phyloP scores from a whole-genome alignment of 2,797 vertebrate genomes.

The Nothura maculosa region DNA sequence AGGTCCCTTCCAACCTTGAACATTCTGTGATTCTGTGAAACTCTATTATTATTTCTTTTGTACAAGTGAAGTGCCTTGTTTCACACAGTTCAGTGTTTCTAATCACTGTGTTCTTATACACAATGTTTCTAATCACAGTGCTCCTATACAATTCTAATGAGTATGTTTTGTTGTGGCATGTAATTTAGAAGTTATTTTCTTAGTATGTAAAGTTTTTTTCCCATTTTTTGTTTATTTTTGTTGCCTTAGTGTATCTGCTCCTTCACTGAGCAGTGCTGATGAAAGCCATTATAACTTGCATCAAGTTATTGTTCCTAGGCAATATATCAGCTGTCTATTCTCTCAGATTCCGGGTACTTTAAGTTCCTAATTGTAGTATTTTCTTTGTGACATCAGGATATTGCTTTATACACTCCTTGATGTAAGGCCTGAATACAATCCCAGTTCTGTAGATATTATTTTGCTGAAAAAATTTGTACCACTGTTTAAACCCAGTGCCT shows the following conservation, averaged over 20 bases:
- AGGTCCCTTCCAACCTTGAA: no score
- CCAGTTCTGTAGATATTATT: not conserved
- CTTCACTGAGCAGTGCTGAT: not conserved
- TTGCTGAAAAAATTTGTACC: not conserved
- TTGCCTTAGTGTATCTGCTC: not conserved
- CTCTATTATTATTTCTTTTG: no score
- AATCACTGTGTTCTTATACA: no score
- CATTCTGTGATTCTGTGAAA: no score
- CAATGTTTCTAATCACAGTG: not conserved
- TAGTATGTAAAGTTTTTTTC: not conserved
- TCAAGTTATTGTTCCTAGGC: not conserved
- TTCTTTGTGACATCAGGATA: rapidly evolving
- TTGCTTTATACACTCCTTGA: not conserved
- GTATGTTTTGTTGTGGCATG: not conserved
- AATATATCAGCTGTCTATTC: not conserved
- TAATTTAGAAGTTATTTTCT: not conserved
- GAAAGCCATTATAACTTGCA: not conserved
- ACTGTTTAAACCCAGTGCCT: not conserved
- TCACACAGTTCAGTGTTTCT: no score
- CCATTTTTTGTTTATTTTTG: not conserved
- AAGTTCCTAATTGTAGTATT: not conserved
- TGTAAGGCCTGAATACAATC: not conserved
- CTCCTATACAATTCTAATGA: not conserved
- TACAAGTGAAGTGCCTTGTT: no score
- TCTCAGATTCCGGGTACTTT: not conserved